Base-by-base conservation (phyloP, 2,797 vertebrate genomes). In the Alectoris magna region DNA sequence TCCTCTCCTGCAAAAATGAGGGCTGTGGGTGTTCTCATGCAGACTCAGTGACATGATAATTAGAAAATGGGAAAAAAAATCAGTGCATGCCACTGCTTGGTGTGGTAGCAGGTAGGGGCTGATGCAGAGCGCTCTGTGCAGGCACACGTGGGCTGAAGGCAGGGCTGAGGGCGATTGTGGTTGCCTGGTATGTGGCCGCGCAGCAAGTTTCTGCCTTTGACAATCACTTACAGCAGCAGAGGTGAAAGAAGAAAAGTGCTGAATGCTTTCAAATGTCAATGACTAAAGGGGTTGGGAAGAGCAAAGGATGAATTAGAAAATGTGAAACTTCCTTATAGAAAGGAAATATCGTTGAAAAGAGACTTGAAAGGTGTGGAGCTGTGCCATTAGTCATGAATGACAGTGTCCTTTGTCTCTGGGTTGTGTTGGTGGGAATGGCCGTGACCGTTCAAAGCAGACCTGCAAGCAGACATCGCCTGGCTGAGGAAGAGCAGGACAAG, bases 331-430 rank as follows among this genome's bases (percentile, higher is more conserved):
- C 17, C 44, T 56, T 29, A 16, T 36, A 55, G 69, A 23, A 51
- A 64, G 53, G 66, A 77, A 60, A 6, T 83, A 56, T 12, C 15
- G 21, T 72, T 72, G 83, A 74, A 80, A 56, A 71, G 59, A 81
- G 67, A 43, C 68, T 53, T 83, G 73, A 58, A 90, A 60, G 79
- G 83, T 75, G 56, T 79, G 76, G 73, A 78, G 51, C 63, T 27
- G n/a, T 31, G 44, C 69, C 15, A 4, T 72, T 56, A 87, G 73
- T 66, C 31, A 16, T 15, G 59, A 59, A 39, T 75, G 77, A 78
- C 67, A 34, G 73, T 63, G 64, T n/a, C 73, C 76, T 93, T 89
- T 71, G 22, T 86, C 73, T 85, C 49, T 73, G 48, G 29, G 19
- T 11, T 70, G 63, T 81, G 73, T 53, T 85, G 8, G 1, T 64